Base-by-base conservation (phyloP, 2,113 vertebrate species). In the Ammodramus savannarum region DNA sequence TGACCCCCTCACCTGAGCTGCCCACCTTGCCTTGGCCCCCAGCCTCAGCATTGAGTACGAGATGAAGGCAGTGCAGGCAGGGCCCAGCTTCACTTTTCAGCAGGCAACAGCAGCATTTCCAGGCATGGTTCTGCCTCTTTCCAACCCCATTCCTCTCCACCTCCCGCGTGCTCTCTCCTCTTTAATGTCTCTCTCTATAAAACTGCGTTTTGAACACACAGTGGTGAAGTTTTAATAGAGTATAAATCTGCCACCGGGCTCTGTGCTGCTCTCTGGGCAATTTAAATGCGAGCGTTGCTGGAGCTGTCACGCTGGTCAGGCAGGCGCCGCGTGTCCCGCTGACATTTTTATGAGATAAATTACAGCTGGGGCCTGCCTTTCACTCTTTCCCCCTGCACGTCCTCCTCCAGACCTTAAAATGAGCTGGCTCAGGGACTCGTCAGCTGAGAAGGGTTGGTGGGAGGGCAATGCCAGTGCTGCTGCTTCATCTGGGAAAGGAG, bases 1-100 rank as follows among this genome's bases (percentile, higher is more conserved):
- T 10, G 49, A 61, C n/a, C 22, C 9, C 10, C 9, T 34, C 34
- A 1, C 16, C 46, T 17, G 8, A 32, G 4, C 61, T 22, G 17
- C 63, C 59, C 71, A 3, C 32, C 41, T 39, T 80, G 16, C 49
- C 55, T 81, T 54, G 18, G 1, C n/a, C 41, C 54, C 63, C 72
- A 99, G 99, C 97, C 97, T 99, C 96, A 98, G 98, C 82, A 95
- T 99, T 1, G 99, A 99, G 96, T 98, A 93, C 0, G 99, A 99
- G 97, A 98, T 98, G 98, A 6, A 17, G 43, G 61, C 6, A 9
- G 10, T 3, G 41, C 7, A 43, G 49, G 44, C 68, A 76, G 51
- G 25, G 62, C 6, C 51, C 62, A 54, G 38, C 69, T 65, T 87
- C 57, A 8, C 19, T 6, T 44, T 55, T 55, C 58, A 66, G 63